A percentile compares a stretch with the other conserved stretches of the same genome.
Evolutionary conservation across 2,888 invertebrate genomes (phyloP).

Genomic region (Argynnis bischoffii): DNA sequence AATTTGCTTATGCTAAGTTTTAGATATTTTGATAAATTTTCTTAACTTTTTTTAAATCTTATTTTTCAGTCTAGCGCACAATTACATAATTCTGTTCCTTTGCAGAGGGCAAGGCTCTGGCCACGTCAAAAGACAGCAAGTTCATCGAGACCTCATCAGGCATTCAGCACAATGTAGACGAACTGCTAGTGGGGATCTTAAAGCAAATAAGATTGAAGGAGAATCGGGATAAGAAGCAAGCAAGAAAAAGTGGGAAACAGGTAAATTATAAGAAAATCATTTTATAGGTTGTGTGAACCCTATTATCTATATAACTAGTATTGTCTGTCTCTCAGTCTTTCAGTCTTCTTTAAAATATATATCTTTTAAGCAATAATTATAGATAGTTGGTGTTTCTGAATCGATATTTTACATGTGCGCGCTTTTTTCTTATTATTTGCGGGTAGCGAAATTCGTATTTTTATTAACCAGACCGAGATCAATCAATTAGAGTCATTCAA

Average conservation of each 20-base stretch:
- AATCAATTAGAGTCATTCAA: too few relatives aligned
- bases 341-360: too few relatives aligned
- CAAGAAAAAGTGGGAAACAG: constrained; percentile 69
- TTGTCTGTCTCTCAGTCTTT: too few relatives aligned
- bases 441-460: too few relatives aligned
- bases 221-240: constrained; percentile 87
- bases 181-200: constrained; percentile 95
- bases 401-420: too few relatives aligned
- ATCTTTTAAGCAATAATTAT: too few relatives aligned
- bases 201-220: constrained; percentile 93
- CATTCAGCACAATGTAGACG: constrained; percentile 98
- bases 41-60: neutral
- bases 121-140: constrained; percentile 93
- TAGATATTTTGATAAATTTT: neutral
- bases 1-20: neutral
- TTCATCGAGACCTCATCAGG: constrained; percentile 98
- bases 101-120: constrained; percentile 95
- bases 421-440: too few relatives aligned
- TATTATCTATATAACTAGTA: too few relatives aligned
- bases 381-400: too few relatives aligned
- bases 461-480: too few relatives aligned
- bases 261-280: constrained; percentile 42
- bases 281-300: too few relatives aligned
- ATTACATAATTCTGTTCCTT: constrained; percentile 13
- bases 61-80: constrained; percentile 6